Evolutionary conservation across 1,140 invertebrate species (phyloP).

Genomic region (Drosophila fuyamai): DNA sequence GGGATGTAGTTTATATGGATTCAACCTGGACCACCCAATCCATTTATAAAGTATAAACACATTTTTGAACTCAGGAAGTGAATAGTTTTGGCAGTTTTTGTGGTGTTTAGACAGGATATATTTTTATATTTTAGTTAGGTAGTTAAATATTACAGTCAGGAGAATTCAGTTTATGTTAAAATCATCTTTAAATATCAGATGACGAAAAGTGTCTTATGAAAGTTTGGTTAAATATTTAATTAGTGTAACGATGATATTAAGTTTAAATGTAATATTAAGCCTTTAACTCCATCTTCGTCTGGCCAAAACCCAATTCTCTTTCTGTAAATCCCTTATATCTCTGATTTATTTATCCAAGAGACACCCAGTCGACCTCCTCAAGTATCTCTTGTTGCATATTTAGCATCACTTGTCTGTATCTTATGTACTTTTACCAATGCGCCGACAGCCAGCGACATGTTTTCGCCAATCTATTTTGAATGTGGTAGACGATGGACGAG

Average conservation of each 20-base stretch:
- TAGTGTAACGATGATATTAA: too few species aligned
- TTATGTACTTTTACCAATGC: constrained; percentile 55
- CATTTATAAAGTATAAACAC: background rate
- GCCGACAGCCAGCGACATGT: constrained; percentile 66
- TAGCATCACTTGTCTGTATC: constrained; percentile 35
- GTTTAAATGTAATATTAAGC: too few species aligned
- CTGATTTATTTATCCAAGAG: constrained; percentile 16
- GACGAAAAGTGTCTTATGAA: too few species aligned
- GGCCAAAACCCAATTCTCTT: too few species aligned
- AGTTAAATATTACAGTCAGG: background rate
- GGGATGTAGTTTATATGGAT: constrained; percentile 18
- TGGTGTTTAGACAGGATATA: too few species aligned
- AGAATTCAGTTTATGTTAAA: too few species aligned
- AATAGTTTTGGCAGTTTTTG: background rate
- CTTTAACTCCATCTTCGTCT: too few species aligned
- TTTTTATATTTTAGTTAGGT: too few species aligned
- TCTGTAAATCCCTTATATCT: background rate
- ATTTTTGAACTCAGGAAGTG: background rate
- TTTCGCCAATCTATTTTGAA: constrained; percentile 72
- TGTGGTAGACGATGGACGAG: constrained; percentile 17
- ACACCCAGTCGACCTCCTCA: constrained; percentile 12
- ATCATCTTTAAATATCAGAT: background rate
- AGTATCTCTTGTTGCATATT: constrained; percentile 32
- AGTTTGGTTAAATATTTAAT: too few species aligned
- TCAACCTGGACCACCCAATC: background rate